Evolutionary conservation across 2,888 invertebrate species (phyloP).

Genomic region (Ophraella communa): DNA sequence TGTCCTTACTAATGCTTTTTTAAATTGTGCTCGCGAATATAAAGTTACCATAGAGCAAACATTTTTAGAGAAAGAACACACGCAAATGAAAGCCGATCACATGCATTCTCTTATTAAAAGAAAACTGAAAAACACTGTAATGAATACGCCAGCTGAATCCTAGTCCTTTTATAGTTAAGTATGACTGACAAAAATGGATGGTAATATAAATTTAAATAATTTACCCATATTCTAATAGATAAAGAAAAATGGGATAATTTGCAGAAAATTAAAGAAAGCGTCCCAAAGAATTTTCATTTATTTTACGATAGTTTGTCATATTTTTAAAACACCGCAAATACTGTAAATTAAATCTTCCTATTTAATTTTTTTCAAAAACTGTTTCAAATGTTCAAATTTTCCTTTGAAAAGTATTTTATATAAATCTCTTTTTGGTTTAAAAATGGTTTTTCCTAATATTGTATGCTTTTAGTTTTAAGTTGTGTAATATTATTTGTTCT

Average conservation of each 20-base stretch:
- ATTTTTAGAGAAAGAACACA: constrained; percentile 30
- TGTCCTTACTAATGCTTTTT: constrained; percentile 25
- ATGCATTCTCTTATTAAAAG: constrained; percentile 30
- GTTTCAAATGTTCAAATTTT: too few species aligned
- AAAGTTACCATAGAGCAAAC: constrained; percentile 32
- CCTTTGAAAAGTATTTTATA: too few species aligned
- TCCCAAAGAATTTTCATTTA: not conserved
- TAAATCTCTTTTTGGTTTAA: too few species aligned
- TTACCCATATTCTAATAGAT: not conserved
- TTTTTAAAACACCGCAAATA: too few species aligned
- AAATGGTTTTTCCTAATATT: too few species aligned
- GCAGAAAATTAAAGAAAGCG: not conserved
- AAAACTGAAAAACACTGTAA: constrained; percentile 18
- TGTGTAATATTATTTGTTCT: too few species aligned
- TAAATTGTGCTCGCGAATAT: constrained; percentile 23
- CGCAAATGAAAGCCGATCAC: constrained; percentile 32
- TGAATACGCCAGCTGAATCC: constrained; percentile 26
- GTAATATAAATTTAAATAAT: too few species aligned
- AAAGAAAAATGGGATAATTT: not conserved
- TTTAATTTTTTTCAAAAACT: too few species aligned
- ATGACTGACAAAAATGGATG: not conserved
- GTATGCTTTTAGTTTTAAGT: too few species aligned
- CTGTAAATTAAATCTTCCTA: too few species aligned
- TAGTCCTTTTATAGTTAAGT: constrained; percentile 22
- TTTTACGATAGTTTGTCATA: not conserved